Base-by-base conservation (phyloP, 1,140 invertebrate species). In the Temnothorax nylanderi region DNA sequence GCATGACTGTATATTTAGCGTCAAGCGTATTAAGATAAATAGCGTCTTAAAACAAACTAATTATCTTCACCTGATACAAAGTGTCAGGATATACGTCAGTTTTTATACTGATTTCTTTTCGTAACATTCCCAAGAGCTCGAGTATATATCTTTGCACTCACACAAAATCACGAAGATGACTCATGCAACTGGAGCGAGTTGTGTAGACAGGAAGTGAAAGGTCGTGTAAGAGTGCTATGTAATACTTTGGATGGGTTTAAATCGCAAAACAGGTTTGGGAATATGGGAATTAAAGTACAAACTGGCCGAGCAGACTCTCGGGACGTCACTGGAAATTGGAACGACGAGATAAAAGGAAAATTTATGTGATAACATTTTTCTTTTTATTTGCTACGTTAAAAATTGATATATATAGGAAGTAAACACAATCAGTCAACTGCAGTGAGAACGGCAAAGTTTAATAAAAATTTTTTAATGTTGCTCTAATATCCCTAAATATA, bases 191-290 rank as follows among this genome's bases (percentile, higher is more conserved):
- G 32, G 11, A 34, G 18, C 32, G 8, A 32, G 16, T 34, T 34
- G 26, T 16, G 71, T 34, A 21, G 32, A 54, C 18, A n/a, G 18
- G 49, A 54, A 74, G 49, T 56, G 18, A 54, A 54, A 54, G 47
- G 18, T 34, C 21, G 10, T 74, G 47, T 71, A 72, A 72, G 49
- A 54, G 32, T 51, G 26, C 47, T 74, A 44, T 69, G 37, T 69
- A 47, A 71, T 71, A 47, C 41, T 26, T 44, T 16, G 21, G 67
- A 71, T 67, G 21, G 13, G 41, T 47, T 71, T 71, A 71, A 71
- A 71, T 71, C 37, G 37, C 41, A 71, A 47, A 71, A 47, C 67
- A 71, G 67, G 67, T 71, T 71, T n/a, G 67, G 67, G 41, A 71
- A 47, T 71, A 71, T 47, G 67, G 67, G 67, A 71, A 47, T 71